Evolutionary conservation across 2,888 invertebrate genomes (phyloP).

Genomic region (Bursaphelenchus okinawaensis): DNA sequence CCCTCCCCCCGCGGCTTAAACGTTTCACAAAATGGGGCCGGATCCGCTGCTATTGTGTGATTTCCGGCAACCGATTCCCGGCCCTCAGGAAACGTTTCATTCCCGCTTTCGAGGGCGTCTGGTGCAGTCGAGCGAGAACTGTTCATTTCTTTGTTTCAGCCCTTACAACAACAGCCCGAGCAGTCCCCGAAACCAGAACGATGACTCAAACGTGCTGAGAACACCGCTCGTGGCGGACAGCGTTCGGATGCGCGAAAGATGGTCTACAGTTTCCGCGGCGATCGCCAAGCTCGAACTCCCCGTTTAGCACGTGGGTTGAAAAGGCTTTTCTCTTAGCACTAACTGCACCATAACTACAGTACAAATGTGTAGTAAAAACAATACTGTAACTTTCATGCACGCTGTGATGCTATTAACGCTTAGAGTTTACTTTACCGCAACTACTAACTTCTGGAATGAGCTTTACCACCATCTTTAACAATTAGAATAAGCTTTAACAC

Average conservation of each 20-base stretch:
- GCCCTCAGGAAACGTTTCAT: not conserved
- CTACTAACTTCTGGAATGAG: too few relatives aligned
- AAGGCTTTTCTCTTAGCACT: too few relatives aligned
- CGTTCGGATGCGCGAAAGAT: not conserved
- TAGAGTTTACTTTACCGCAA: too few relatives aligned
- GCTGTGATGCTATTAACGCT: too few relatives aligned
- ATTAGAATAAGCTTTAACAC: too few relatives aligned
- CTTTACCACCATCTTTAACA: too few relatives aligned
- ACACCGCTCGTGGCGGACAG: not conserved
- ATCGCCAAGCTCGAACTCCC: not conserved
- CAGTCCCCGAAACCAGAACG: not conserved
- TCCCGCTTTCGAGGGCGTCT: not conserved
- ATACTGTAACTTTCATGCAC: too few relatives aligned
- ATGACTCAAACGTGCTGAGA: not conserved
- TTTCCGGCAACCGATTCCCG: too few relatives aligned
- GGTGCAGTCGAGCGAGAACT: not conserved
- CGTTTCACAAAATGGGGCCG: not conserved
- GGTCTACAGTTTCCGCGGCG: not conserved
- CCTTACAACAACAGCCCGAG: not conserved
- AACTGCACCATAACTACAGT: too few relatives aligned
- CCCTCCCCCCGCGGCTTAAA: not conserved
- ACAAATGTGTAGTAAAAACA: too few relatives aligned
- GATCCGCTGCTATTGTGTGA: not conserved
- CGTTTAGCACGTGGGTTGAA: not conserved
- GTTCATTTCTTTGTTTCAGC: not conserved